These are phyloP conservation scores for Acanthurus leucopareius DNA, from an alignment of 2,797 vertebrate species.

Conservation along the genomic window DNA sequence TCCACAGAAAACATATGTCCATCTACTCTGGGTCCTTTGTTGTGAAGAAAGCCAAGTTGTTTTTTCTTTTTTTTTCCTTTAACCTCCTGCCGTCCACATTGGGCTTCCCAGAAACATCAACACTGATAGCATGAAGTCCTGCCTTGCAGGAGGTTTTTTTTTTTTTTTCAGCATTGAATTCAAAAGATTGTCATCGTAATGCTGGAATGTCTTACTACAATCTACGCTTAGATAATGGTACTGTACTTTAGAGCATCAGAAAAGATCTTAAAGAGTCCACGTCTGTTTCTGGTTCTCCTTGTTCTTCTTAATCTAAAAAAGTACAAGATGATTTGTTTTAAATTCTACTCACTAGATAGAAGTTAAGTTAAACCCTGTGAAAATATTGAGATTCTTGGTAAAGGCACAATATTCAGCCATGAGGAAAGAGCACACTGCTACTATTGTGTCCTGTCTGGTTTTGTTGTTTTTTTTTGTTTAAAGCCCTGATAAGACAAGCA, in stretches of 20 bases:
- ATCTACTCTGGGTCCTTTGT: slow-evolving; percentile 43
- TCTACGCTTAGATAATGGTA: slow-evolving; percentile 51
- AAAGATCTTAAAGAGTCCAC: slow-evolving; percentile 43
- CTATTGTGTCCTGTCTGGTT: slow-evolving; percentile 64
- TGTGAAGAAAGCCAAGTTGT: slow-evolving; percentile 37
- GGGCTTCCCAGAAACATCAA: slow-evolving; percentile 15
- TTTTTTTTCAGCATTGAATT: slow-evolving; percentile 50
- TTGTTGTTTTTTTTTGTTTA: slow-evolving; percentile 28
- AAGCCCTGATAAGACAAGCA: slow-evolving; percentile 70
- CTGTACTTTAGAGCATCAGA: slow-evolving; percentile 36
- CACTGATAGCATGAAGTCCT: slow-evolving; percentile 32
- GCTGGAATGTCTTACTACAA: slow-evolving; percentile 76
- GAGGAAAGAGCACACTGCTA: slow-evolving; percentile 67
- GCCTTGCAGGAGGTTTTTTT: slow-evolving; percentile 26
- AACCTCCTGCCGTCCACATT: slow-evolving; percentile 9
- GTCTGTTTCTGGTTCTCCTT: slow-evolving; percentile 43
- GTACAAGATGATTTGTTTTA: slow-evolving; percentile 70
- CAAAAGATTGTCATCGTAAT: slow-evolving; percentile 77
- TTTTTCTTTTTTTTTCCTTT: background rate
- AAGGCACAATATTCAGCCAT: slow-evolving; percentile 87
- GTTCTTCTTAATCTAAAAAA: slow-evolving; percentile 67
- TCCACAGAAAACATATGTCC: slow-evolving; percentile 48
- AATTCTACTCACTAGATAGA: slow-evolving; percentile 66
- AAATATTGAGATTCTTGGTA: slow-evolving; percentile 77
- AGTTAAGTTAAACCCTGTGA: slow-evolving; percentile 79